These are phyloP conservation scores for Lagorchestes hirsutus DNA, from an alignment of 2,797 vertebrate genomes.

Conservation along the genomic window DNA sequence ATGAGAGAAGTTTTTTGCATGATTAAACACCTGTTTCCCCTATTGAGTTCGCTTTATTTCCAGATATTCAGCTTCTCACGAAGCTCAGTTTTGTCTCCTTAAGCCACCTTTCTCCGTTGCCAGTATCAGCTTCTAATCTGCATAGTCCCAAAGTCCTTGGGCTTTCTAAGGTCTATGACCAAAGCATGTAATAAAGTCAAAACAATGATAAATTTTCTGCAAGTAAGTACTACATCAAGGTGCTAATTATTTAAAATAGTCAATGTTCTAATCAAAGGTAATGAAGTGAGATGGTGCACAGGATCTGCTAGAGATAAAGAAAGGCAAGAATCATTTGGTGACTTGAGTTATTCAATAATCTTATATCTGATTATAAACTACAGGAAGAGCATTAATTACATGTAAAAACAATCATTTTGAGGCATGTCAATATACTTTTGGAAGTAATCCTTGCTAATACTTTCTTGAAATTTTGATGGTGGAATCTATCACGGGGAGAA, in stretches of 20 bases:
- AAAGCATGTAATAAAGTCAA: neutral
- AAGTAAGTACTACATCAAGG: neutral
- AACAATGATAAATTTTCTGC: neutral
- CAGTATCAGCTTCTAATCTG: neutral
- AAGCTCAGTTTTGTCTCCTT: neutral
- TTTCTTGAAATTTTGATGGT: neutral
- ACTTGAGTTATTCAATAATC: neutral
- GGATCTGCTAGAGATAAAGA: neutral
- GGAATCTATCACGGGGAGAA: neutral
- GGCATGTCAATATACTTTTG: neutral
- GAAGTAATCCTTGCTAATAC: neutral
- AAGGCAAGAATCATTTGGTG: neutral
- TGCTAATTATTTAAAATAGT: neutral
- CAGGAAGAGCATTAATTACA: neutral
- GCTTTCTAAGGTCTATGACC: neutral
- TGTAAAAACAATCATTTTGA: neutral
- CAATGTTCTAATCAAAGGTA: neutral
- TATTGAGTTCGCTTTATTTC: neutral
- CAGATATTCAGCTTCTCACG: neutral
- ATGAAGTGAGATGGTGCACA: neutral
- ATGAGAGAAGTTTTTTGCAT: neutral
- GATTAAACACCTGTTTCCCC: neutral
- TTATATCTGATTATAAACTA: neutral
- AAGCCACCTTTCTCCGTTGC: neutral
- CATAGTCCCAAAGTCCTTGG: neutral